Evolutionary conservation across 2,113 vertebrate genomes (phyloP).

Genomic region (Lanius collurio): DNA sequence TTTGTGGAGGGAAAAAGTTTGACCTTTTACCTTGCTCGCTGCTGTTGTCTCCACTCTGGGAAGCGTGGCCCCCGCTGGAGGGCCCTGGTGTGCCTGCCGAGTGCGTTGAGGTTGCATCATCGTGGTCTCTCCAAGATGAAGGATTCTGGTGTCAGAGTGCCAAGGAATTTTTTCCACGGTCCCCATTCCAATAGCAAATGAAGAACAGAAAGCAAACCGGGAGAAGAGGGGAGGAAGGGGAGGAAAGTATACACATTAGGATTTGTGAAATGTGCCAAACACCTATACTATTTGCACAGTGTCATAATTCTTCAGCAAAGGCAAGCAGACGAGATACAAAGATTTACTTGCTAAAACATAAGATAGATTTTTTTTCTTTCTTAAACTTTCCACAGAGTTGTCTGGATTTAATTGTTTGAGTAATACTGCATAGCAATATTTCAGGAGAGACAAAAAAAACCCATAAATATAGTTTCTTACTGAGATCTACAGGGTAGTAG

Average conservation of each 20-base stretch:
- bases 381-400: neutral
- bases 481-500: neutral
- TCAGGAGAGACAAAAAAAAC: neutral
- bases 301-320: constrained; percentile 47
- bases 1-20: constrained; percentile 70
- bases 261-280: constrained; percentile 61
- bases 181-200: constrained; percentile 84
- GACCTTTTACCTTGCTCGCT: constrained; percentile 97
- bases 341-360: constrained; percentile 13
- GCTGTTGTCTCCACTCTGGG: constrained; percentile 99
- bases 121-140: constrained; percentile 99
- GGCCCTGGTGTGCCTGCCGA: constrained; percentile 98
- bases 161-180: constrained; percentile 83
- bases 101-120: constrained; percentile 98
- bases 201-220: constrained; percentile 74
- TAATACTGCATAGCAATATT: neutral
- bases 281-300: constrained; percentile 17
- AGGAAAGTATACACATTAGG: constrained; percentile 77
- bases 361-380: neutral
- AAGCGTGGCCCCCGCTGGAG: constrained; percentile 98
- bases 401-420: neutral
- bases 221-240: constrained; percentile 41
- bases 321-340: constrained; percentile 22
- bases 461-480: neutral
- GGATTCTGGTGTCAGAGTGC: constrained; percentile 90